Conservation (phyloP, 2,797 vertebrate species). For the Aplochiton taeniatus region DNA sequence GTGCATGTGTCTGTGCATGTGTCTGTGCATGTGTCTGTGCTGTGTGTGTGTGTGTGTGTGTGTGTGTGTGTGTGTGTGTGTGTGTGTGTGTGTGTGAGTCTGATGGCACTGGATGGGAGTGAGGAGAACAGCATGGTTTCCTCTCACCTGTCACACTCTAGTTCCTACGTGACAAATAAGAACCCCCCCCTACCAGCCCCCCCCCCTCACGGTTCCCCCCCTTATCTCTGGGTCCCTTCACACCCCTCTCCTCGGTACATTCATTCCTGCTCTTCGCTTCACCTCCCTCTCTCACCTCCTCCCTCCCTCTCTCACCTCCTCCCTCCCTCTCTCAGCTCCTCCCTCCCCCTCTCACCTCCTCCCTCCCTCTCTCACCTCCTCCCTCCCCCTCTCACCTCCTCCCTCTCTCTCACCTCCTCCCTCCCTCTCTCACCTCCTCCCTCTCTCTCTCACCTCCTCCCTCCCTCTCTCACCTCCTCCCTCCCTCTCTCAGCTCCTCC, state of each 20-base stretch:
- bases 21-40: constrained; percentile 1
- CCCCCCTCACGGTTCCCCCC: neutral
- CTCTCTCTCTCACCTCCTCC: no score
- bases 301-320: constrained; percentile 2
- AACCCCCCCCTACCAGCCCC: constrained; percentile 6
- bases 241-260: neutral
- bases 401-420: constrained; percentile 22
- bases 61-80: constrained; percentile 18
- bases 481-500: neutral
- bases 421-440: constrained; percentile 54
- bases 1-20: constrained; percentile 6
- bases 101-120: constrained; percentile 41
- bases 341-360: constrained; percentile 18
- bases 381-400: constrained; percentile 37
- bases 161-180: constrained; percentile 57
- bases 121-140: constrained; percentile 44
- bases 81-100: constrained; percentile 16
- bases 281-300: neutral
- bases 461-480: constrained; percentile 15
- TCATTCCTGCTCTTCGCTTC: constrained; percentile 18
- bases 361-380: constrained; percentile 36
- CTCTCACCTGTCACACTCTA: constrained; percentile 58
- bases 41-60: constrained; percentile 17
- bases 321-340: neutral
- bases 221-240: constrained; percentile 16